Evolutionary conservation across 2,888 invertebrate species (phyloP).

Genomic region (Plutella xylostella): DNA sequence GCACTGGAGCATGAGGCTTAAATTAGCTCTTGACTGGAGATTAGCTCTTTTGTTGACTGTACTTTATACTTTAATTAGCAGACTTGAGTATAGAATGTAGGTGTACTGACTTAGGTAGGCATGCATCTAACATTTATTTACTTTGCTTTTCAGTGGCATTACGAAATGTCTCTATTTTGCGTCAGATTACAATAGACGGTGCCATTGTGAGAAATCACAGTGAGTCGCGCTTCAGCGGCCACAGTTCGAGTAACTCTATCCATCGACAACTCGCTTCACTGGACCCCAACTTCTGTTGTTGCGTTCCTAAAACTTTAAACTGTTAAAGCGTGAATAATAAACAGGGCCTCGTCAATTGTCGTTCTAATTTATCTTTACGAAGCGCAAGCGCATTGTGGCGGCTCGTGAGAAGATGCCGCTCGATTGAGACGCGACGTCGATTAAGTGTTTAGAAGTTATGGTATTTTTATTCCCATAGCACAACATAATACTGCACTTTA

Average conservation of each 20-base stretch:
- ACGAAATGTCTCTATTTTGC: conserved; percentile 4
- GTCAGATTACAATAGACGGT: not conserved
- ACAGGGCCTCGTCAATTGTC: not conserved
- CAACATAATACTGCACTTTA: too few relatives aligned
- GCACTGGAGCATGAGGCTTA: too few relatives aligned
- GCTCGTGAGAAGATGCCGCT: not conserved
- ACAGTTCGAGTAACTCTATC: conserved; percentile 1
- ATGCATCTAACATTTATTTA: too few relatives aligned
- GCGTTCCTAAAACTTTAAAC: not conserved
- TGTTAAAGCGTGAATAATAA: not conserved
- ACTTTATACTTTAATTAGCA: too few relatives aligned
- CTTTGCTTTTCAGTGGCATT: too few relatives aligned
- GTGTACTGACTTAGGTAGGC: too few relatives aligned
- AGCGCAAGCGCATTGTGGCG: conserved; percentile 4
- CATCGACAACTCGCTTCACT: not conserved
- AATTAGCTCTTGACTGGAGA: too few relatives aligned
- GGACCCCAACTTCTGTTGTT: not conserved
- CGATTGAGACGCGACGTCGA: too few relatives aligned
- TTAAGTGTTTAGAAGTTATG: too few relatives aligned
- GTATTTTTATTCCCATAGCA: too few relatives aligned
- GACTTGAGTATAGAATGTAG: too few relatives aligned
- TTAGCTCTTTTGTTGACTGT: too few relatives aligned
- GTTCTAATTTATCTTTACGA: not conserved
- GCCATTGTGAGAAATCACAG: conserved; percentile 1
- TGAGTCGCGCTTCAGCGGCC: not conserved